These are phyloP conservation scores for Coelopa frigida DNA, from an alignment of 1,140 invertebrate species.

Conservation along the genomic window DNA sequence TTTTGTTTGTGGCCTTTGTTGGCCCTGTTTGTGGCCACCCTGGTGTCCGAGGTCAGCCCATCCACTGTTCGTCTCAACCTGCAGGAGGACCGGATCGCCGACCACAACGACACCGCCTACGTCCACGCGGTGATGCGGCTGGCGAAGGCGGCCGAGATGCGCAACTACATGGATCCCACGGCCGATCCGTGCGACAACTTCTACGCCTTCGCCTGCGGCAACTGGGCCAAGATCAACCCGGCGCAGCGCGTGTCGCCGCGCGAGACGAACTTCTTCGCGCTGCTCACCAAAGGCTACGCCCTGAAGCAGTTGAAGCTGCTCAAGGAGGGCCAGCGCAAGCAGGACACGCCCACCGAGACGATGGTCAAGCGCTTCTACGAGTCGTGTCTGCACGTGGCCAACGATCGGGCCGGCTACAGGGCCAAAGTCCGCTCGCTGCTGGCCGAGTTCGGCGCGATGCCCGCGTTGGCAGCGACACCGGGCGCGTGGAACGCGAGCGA, in stretches of 20 bases:
- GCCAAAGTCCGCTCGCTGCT: constrained; percentile 21
- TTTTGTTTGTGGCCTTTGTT: constrained; percentile 1
- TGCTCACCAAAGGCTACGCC: constrained; percentile 20
- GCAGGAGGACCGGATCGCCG: constrained; percentile 28
- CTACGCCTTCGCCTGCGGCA: constrained; percentile 33
- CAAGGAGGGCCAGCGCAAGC: constrained; percentile 16
- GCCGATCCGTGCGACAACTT: constrained; percentile 31
- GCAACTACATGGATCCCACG: constrained; percentile 30
- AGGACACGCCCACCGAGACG: constrained; percentile 16
- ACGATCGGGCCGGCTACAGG: constrained; percentile 14
- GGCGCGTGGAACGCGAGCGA: constrained; percentile 19
- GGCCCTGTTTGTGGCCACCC: too few relatives aligned
- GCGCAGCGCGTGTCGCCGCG: constrained; percentile 20
- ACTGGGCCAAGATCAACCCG: constrained; percentile 35
- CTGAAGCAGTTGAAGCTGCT: constrained; percentile 32
- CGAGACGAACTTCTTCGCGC: constrained; percentile 28
- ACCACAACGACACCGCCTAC: constrained; percentile 30
- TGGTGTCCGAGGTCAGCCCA: too few relatives aligned
- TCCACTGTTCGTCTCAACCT: too few relatives aligned
- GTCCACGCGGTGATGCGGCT: constrained; percentile 33
- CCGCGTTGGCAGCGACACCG: constrained; percentile 15
- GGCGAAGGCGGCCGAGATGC: constrained; percentile 37
- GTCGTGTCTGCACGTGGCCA: constrained; percentile 17
- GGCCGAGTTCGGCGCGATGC: constrained; percentile 28
- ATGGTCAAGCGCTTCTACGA: constrained; percentile 30